A percentile compares a stretch with the other conserved stretches of the same genome.
Conservation (phyloP, 2,797 vertebrate species). For the Acestrorhynchus altus region DNA sequence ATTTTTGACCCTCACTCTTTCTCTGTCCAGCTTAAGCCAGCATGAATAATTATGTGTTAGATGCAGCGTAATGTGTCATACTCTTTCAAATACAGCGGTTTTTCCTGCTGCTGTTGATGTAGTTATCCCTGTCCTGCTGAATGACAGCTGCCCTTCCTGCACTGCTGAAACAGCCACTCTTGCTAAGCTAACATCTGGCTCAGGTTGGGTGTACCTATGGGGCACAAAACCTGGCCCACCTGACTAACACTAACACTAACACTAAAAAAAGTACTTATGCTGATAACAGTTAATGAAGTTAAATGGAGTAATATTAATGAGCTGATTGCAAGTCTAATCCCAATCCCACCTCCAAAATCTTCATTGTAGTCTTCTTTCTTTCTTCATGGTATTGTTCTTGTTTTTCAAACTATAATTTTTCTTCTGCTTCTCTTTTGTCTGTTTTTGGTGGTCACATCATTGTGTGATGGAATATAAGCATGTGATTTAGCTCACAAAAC, state of each 20-base stretch:
- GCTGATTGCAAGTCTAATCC: neutral
- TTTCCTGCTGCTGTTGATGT: neutral
- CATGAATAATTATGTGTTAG: slow-evolving; percentile 20
- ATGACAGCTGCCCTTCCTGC: slow-evolving; percentile 21
- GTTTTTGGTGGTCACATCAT: no score
- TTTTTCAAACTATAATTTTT: no score
- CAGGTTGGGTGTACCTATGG: slow-evolving; percentile 26
- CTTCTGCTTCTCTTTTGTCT: no score
- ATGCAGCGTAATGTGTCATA: neutral
- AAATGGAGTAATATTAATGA: neutral
- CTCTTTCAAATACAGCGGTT: slow-evolving; percentile 7
- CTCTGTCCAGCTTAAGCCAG: neutral
- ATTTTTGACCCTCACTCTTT: slow-evolving; percentile 1
- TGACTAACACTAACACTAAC: neutral
- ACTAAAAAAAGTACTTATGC: neutral
- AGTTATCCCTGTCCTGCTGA: slow-evolving; percentile 9
- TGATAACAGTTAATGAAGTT: neutral
- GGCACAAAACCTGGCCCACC: slow-evolving; percentile 22
- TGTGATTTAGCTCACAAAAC: no score
- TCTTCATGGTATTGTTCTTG: neutral
- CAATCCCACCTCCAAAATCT: no score
- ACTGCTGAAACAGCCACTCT: slow-evolving; percentile 14
- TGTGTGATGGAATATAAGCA: no score
- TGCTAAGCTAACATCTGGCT: slow-evolving; percentile 35
- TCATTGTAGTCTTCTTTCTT: no score